Evolutionary conservation across 2,888 invertebrate genomes (phyloP).

Genomic region (Calliscelio sp.): DNA sequence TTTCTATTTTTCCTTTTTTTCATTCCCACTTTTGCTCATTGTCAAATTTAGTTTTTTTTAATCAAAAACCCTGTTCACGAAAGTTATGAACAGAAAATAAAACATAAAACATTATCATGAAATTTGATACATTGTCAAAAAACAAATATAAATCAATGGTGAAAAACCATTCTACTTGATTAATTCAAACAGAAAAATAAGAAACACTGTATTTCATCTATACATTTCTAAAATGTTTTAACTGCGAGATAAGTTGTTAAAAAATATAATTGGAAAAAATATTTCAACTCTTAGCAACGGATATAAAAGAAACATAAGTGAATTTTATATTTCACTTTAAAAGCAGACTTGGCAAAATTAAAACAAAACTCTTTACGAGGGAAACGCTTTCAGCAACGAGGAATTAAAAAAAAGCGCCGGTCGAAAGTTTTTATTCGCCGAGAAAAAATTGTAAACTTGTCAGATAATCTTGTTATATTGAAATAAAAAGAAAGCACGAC

Average conservation of each 20-base stretch:
- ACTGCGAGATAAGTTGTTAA: no score
- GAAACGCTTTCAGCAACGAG: background rate
- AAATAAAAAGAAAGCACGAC: conserved; percentile 26
- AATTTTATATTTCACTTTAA: background rate
- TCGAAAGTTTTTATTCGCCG: background rate
- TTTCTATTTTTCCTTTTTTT: background rate
- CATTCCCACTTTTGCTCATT: conserved; percentile 2
- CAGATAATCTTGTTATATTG: conserved; percentile 26
- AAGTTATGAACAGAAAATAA: background rate
- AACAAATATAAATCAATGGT: no score
- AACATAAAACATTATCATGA: background rate
- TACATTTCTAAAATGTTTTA: no score
- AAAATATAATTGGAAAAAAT: no score
- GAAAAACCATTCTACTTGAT: no score
- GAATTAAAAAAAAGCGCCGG: background rate
- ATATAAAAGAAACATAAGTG: background rate
- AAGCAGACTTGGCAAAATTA: background rate
- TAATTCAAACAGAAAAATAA: no score
- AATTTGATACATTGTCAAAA: no score
- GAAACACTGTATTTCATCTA: no score
- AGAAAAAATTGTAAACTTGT: background rate
- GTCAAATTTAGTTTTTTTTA: conserved; percentile 25
- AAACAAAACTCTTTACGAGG: background rate
- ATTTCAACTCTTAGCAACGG: no score
- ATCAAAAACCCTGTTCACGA: conserved; percentile 7